Base-by-base conservation (phyloP, 2,113 vertebrate genomes). In the Poecile atricapillus region DNA sequence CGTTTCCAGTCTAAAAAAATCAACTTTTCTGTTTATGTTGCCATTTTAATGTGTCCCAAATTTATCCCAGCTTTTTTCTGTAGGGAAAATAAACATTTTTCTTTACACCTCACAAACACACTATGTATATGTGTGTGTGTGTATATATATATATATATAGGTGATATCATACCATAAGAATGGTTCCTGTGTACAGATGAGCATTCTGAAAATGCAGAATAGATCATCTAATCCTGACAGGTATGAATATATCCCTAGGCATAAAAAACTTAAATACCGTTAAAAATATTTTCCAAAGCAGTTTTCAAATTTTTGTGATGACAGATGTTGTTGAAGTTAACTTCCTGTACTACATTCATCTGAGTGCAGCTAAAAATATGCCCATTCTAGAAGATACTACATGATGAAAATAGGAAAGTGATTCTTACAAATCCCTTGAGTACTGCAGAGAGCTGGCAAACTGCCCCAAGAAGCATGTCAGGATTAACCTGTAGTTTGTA, bases 41-140 rank as follows among this genome's bases (percentile, higher is more conserved):
- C 33, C 27, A 33, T 89, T 83, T 88, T 62, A 46, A 33, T 16
- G 14, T 33, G 7, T 65, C 23, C 43, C 85, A 73, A 87, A 46
- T 30, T 75, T 92, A 64, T 21, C 65, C 39, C 4, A 5, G 24
- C 6, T 69, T 87, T 68, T 71, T 17, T 55, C 44, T 8, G 1
- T 41, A 53, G 25, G 84, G 28, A 62, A 90, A 76, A 75, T 15
- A 41, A 73, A 10, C 8, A 9, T 71, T 87, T 81, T 93, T 53
- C 41, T 85, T 87, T 44, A 84, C 46, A 89, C 33, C 35, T 81
- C 73, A 52, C 35, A 90, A 24, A 55, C 14, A 43, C 4, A 8
- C 13, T 13, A 0, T 27, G 5, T 53, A 4, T n/a, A 13, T 47
- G 1, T 58, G 1, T 35, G 3, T 30, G 3, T 41, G 1, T 21